A percentile compares a stretch with the other conserved stretches of the same genome.
Evolutionary conservation across 2,888 invertebrate species (phyloP).

Genomic region (Epirrhoe tristata): DNA sequence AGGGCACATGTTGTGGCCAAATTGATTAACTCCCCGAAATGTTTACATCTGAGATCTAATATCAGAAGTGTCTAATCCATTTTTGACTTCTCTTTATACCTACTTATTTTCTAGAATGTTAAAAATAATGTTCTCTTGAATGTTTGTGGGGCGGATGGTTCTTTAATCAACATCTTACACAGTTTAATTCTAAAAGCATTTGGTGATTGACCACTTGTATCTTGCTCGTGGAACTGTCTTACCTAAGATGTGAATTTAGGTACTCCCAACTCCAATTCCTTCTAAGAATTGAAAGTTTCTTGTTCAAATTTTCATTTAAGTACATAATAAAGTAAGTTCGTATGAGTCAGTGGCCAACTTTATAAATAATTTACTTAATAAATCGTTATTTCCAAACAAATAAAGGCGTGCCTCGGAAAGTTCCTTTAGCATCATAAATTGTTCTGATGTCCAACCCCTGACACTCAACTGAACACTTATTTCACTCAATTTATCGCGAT

Average conservation of each 20-base stretch:
- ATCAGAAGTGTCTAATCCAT: background rate
- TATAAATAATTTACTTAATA: background rate
- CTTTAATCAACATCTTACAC: background rate
- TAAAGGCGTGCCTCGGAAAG: background rate
- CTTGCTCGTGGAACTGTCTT: too few species aligned
- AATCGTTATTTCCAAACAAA: background rate
- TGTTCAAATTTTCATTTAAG: too few species aligned
- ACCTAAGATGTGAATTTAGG: too few species aligned
- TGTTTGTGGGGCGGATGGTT: background rate
- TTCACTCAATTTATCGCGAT: constrained; percentile 49
- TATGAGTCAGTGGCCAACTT: too few species aligned
- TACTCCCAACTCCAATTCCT: too few species aligned
- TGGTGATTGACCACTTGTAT: too few species aligned
- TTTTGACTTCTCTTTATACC: background rate
- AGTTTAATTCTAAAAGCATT: background rate
- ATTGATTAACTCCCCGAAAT: constrained; percentile 4
- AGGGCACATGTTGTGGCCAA: constrained; percentile 40
- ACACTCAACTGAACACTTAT: constrained; percentile 37
- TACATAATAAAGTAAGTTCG: too few species aligned
- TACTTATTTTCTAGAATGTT: background rate
- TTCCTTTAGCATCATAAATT: constrained; percentile 6
- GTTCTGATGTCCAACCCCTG: constrained; percentile 18
- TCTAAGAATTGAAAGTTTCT: too few species aligned
- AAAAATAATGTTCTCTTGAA: too few species aligned
- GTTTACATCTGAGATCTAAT: background rate